Conservation (phyloP, 2,888 invertebrate species). For the Himalopsyche tibetana region DNA sequence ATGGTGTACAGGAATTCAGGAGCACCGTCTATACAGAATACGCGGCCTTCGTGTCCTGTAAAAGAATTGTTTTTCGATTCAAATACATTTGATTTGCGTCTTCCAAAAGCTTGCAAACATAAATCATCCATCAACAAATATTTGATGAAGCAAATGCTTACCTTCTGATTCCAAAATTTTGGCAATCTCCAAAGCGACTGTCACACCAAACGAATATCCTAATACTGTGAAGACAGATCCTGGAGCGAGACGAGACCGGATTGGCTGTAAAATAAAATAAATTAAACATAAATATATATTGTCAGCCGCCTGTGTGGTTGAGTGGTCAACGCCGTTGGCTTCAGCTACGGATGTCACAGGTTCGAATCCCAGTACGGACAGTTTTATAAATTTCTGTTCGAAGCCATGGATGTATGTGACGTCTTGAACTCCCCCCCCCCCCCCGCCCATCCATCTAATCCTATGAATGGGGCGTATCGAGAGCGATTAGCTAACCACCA, state of each 20-base stretch:
- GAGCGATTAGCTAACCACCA: too few relatives aligned
- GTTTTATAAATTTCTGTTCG: too few relatives aligned
- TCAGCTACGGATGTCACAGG: too few relatives aligned
- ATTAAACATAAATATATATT: too few relatives aligned
- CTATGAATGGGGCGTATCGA: too few relatives aligned
- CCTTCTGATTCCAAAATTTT: conserved; percentile 83
- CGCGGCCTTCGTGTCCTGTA: conserved; percentile 76
- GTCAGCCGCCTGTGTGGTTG: too few relatives aligned
- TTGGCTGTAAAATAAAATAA: conserved; percentile 72
- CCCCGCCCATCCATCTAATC: too few relatives aligned
- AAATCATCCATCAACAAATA: background rate
- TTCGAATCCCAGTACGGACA: too few relatives aligned
- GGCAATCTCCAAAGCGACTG: conserved; percentile 87
- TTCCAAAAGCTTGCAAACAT: too few relatives aligned
- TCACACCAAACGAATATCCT: conserved; percentile 93
- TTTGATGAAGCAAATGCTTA: conserved; percentile 66
- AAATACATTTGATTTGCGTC: background rate
- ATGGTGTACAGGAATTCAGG: conserved; percentile 82
- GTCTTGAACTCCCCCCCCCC: too few relatives aligned
- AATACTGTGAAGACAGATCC: conserved; percentile 84
- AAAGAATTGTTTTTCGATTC: background rate
- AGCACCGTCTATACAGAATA: conserved; percentile 89
- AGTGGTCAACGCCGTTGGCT: too few relatives aligned
- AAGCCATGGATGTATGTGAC: too few relatives aligned
- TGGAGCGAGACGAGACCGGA: conserved; percentile 77